Percentiles rank a stretch among this genome's conserved stretches.
These are phyloP conservation scores for Nephrotoma flavescens DNA, from an alignment of 2,888 invertebrate genomes.

Conservation along the genomic window DNA sequence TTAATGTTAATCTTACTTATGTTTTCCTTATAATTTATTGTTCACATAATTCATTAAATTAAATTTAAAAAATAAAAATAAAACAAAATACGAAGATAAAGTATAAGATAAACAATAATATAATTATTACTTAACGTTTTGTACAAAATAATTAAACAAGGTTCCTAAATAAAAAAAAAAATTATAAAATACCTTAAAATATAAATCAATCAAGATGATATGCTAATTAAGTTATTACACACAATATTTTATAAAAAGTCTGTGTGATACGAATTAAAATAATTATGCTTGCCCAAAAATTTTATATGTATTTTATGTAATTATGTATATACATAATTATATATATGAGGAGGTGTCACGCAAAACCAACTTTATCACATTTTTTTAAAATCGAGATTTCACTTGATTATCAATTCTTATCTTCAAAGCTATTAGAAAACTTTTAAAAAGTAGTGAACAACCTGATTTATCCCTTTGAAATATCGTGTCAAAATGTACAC, in stretches of 20 bases:
- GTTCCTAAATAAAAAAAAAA: not conserved
- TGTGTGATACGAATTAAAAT: not conserved
- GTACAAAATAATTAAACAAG: not conserved
- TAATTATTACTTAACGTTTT: not conserved
- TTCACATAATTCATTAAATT: not conserved
- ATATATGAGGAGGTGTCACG: too few species aligned
- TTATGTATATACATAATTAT: too few species aligned
- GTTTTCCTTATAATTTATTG: not conserved
- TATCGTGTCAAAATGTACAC: too few species aligned
- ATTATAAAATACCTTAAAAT: not conserved
- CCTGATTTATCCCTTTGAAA: too few species aligned
- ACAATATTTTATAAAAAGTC: not conserved
- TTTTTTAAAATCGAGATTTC: too few species aligned
- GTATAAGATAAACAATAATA: not conserved
- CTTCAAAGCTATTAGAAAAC: too few species aligned
- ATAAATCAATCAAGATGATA: not conserved
- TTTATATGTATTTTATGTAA: not conserved
- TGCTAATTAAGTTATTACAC: not conserved
- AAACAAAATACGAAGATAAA: not conserved
- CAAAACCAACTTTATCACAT: too few species aligned
- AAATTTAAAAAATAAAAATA: not conserved
- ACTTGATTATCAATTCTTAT: too few species aligned
- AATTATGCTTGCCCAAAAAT: not conserved
- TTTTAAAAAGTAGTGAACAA: too few species aligned
- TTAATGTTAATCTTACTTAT: not conserved